Evolutionary conservation across 64 coral and sea anemone species (phyloP).

Genomic region (Montipora sp.): DNA sequence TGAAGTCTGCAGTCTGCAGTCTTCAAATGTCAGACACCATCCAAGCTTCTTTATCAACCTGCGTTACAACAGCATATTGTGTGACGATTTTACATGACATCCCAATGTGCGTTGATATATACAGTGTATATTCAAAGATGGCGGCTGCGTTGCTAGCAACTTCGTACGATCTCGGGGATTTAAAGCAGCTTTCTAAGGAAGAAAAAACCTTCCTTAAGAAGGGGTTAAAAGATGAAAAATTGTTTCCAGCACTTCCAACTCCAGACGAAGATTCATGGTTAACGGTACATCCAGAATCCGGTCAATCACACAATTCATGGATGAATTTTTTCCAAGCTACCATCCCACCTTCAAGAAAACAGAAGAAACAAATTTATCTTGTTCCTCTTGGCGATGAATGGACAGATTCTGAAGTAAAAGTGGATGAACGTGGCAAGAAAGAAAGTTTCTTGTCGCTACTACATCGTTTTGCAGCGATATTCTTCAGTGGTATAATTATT

Average conservation of each 20-base stretch:
- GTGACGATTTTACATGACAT: background rate
- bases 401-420: constrained; percentile 38
- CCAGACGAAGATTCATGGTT: constrained; percentile 70
- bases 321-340: constrained; percentile 24
- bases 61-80: no score
- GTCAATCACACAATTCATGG: constrained; percentile 60
- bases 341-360: constrained; percentile 11
- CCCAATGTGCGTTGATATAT: no score
- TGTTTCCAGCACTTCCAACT: constrained; percentile 50
- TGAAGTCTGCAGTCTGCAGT: no score
- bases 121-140: background rate
- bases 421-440: background rate
- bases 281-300: constrained; percentile 62
- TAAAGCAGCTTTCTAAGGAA: constrained; percentile 47
- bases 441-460: constrained; percentile 66
- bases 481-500: constrained; percentile 51
- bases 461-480: constrained; percentile 60
- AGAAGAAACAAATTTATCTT: constrained; percentile 67
- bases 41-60: no score
- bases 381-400: constrained; percentile 66
- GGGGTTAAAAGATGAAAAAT: constrained; percentile 26
- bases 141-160: constrained; percentile 23
- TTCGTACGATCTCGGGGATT: constrained; percentile 35
- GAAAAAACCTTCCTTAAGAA: constrained; percentile 57
- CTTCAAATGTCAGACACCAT: no score